Evolutionary conservation across 35 echinoderm and acorn worm species (phyloP).

Genomic region (Ophiothrix spiculata): DNA sequence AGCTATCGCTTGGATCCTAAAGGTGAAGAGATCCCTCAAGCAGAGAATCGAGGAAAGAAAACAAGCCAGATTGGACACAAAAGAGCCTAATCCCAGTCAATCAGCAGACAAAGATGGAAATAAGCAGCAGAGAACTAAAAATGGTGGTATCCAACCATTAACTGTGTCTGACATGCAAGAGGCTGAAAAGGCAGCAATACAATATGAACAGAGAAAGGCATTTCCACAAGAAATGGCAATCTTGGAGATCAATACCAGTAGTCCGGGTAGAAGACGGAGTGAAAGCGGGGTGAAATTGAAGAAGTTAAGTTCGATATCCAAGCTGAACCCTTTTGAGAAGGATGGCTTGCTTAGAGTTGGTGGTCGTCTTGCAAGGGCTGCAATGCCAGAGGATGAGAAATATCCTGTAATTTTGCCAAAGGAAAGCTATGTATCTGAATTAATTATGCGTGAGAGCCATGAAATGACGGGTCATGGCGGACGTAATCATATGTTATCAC

Average conservation of each 20-base stretch:
- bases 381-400: conserved; percentile 34
- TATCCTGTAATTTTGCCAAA: conserved; percentile 30
- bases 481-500: conserved; percentile 36
- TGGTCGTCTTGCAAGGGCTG: conserved; percentile 32
- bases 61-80: conserved; percentile 5
- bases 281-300: neutral
- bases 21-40: no score
- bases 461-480: conserved; percentile 29
- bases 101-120: no score
- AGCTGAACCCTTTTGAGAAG: neutral
- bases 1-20: no score
- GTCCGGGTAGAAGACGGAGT: neutral
- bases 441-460: conserved; percentile 31
- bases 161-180: no score
- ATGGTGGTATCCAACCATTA: no score
- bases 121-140: no score
- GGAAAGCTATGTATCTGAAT: conserved; percentile 30
- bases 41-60: no score
- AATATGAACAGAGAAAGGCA: no score
- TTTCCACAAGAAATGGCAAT: no score
- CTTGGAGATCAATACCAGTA: no score
- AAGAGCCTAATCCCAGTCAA: neutral
- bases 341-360: conserved; percentile 40
- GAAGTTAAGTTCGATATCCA: neutral
- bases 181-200: no score